Conservation (phyloP, 2,113 vertebrate genomes). For the Lophotis ruficrista region DNA sequence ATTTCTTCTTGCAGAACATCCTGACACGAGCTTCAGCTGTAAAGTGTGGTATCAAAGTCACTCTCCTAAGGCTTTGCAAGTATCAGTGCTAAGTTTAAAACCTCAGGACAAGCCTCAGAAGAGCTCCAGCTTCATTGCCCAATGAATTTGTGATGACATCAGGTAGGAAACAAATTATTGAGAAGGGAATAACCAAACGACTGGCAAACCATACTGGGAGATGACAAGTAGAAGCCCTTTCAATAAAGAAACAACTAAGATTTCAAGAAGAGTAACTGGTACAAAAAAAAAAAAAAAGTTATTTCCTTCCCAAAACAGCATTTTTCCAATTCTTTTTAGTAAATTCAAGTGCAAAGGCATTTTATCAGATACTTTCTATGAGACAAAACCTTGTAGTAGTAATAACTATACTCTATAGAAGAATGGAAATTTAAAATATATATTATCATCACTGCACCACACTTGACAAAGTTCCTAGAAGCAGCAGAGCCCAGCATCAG, state of each 20-base stretch:
- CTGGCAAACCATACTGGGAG: not conserved
- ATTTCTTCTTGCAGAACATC: not conserved
- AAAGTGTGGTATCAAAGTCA: not conserved
- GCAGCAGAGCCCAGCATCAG: not conserved
- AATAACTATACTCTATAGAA: not conserved
- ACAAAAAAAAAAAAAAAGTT: not conserved
- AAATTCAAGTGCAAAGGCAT: not conserved
- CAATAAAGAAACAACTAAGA: not conserved
- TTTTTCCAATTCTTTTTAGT: not conserved
- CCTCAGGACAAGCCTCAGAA: not conserved
- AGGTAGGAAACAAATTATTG: not conserved
- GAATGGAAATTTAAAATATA: not conserved
- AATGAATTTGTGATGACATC: fast-evolving
- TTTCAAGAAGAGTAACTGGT: not conserved
- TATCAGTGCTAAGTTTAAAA: not conserved
- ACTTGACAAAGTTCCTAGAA: not conserved
- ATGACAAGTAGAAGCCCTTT: not conserved
- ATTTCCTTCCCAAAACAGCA: not conserved
- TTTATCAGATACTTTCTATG: not conserved
- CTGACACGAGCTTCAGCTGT: not conserved
- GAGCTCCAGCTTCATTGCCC: not conserved
- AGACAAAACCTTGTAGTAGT: not conserved
- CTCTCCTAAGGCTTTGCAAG: not conserved
- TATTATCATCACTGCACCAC: not conserved
- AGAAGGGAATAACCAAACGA: not conserved